Conservation (phyloP, 2,797 vertebrate species). For the Melanotaenia pygmaea region DNA sequence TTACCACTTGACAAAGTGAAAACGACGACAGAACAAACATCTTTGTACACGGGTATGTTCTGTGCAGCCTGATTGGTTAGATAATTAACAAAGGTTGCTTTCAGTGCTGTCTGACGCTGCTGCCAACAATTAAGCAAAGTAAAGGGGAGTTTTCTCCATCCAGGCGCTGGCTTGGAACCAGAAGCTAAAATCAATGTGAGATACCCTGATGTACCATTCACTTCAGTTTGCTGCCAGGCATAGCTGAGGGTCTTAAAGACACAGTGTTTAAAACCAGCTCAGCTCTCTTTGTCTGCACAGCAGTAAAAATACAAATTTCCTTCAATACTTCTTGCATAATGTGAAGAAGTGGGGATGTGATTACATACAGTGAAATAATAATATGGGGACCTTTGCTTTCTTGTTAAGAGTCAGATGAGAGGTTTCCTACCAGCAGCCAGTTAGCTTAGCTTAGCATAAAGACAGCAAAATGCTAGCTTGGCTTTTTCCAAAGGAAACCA, state of each 20-base stretch:
- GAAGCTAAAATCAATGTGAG: constrained; percentile 49
- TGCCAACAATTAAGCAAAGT: constrained; percentile 68
- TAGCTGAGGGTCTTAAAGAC: constrained; percentile 19
- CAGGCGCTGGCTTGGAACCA: constrained; percentile 30
- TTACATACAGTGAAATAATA: background rate
- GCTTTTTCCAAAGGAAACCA: background rate
- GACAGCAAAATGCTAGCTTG: background rate
- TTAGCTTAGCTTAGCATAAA: constrained; percentile 10
- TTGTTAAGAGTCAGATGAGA: constrained; percentile 5
- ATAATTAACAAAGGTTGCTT: constrained; percentile 25
- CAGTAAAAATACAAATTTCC: background rate
- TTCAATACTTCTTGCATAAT: too few species aligned
- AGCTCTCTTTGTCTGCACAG: background rate
- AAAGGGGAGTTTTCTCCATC: constrained; percentile 31
- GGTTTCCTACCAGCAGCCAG: background rate
- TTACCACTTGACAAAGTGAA: constrained; percentile 4
- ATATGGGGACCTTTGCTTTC: background rate
- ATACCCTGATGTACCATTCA: constrained; percentile 21
- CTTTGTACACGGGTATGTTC: background rate
- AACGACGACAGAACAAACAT: background rate
- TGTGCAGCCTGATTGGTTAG: constrained; percentile 23
- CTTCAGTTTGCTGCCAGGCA: constrained; percentile 16
- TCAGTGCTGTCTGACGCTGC: constrained; percentile 4
- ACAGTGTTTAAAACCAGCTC: background rate
- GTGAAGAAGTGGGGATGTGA: too few species aligned